These are phyloP conservation scores for Theretra japonica DNA, from an alignment of 2,888 invertebrate genomes.

Conservation along the genomic window DNA sequence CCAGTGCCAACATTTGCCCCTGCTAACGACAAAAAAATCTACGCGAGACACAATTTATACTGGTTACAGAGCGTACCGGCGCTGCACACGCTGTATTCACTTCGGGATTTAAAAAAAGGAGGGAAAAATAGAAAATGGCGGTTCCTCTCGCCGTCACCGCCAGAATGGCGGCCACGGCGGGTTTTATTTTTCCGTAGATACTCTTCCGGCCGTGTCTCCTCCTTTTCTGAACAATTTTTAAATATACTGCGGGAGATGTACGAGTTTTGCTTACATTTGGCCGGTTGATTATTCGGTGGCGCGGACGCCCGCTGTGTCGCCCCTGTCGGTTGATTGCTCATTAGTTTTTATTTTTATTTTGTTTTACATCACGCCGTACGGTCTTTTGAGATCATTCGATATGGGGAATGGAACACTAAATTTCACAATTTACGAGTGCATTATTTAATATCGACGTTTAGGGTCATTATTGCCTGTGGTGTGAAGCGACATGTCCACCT, in stretches of 20 bases:
- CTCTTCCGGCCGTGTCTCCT: slow-evolving; percentile 67
- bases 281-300: slow-evolving; percentile 79
- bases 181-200: slow-evolving; percentile 66
- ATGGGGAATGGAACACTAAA: slow-evolving; percentile 8
- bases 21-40: slow-evolving; percentile 22
- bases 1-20: slow-evolving; percentile 22
- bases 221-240: slow-evolving; percentile 63
- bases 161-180: slow-evolving; percentile 74
- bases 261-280: slow-evolving; percentile 71
- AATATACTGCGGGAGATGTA: slow-evolving; percentile 41
- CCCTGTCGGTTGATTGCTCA: slow-evolving; percentile 73
- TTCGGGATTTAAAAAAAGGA: slow-evolving; percentile 55
- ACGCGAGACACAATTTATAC: slow-evolving; percentile 26
- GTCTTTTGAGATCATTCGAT: slow-evolving; percentile 9
- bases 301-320: slow-evolving; percentile 70
- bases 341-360: slow-evolving; percentile 54
- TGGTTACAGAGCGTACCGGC: slow-evolving; percentile 22
- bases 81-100: slow-evolving; percentile 34
- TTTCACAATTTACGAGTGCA: slow-evolving; percentile 9
- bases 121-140: slow-evolving; percentile 71
- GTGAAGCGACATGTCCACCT: not conserved
- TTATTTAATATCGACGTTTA: slow-evolving; percentile 6
- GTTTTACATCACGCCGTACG: slow-evolving; percentile 10
- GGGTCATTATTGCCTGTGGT: not conserved
- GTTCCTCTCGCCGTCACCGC: slow-evolving; percentile 77